Evolutionary conservation across 1,140 invertebrate genomes (phyloP).

Genomic region (Ephestia elutella): DNA sequence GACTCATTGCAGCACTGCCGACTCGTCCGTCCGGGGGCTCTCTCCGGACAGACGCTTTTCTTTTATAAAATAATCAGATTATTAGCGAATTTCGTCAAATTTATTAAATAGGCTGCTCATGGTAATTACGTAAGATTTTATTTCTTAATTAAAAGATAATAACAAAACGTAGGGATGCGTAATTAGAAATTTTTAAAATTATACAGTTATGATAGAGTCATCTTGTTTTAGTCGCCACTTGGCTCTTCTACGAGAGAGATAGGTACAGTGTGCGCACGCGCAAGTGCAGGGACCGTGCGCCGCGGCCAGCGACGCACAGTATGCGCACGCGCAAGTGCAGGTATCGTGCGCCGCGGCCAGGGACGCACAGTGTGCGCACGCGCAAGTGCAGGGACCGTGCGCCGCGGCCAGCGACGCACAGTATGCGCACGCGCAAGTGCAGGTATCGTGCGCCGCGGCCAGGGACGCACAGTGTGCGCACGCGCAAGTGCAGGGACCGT

Average conservation of each 20-base stretch:
- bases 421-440: too few species aligned
- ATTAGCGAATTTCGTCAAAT: slow-evolving; percentile 68
- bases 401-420: too few species aligned
- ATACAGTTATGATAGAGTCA: slow-evolving; percentile 71
- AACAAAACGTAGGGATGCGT: slow-evolving; percentile 72
- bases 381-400: too few species aligned
- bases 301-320: too few species aligned
- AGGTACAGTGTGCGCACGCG: slow-evolving; percentile 12
- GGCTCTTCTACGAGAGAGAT: slow-evolving; percentile 25
- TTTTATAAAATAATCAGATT: slow-evolving; percentile 66
- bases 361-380: too few species aligned
- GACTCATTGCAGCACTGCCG: slow-evolving; percentile 25
- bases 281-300: not conserved
- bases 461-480: too few species aligned
- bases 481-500: too few species aligned
- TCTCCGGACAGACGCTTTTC: slow-evolving; percentile 49
- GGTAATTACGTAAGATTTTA: slow-evolving; percentile 71
- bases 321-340: too few species aligned
- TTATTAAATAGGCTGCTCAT: slow-evolving; percentile 72
- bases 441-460: too few species aligned
- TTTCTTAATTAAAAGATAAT: slow-evolving; percentile 74
- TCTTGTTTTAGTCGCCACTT: slow-evolving; percentile 51
- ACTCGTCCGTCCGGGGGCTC: slow-evolving; percentile 12
- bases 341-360: too few species aligned
- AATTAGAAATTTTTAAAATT: slow-evolving; percentile 74